Evolutionary conservation across 2,888 invertebrate genomes (phyloP), one percentile per base, ranked within the genome.

Genomic region (Syrista parreyssii): DNA sequence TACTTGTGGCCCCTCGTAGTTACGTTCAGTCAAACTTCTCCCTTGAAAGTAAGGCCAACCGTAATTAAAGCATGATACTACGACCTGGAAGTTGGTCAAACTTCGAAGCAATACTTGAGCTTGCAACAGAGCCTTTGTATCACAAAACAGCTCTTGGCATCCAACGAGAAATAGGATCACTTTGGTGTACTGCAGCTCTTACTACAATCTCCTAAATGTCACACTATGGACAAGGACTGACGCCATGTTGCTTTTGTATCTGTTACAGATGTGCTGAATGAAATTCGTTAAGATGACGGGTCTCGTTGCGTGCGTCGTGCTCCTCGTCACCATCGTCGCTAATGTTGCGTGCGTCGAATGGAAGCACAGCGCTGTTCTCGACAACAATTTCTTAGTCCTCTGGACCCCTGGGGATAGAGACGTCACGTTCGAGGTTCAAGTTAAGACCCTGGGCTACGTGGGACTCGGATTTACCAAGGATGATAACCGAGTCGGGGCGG

Each of bases 401-500:
- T 96, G 96, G 96, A 95, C 95, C 87, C 95, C 96, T 87, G 92
- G 92, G 77, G 93, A 93, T 77, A 94, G 95, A 89, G 96, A 96
- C 91, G 95, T 97, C 88, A 96, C 95, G 85, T 96, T 97, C 91
- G 95, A 96, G 91, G 93, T 97, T 89, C 96, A 96, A 92, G 97
- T 96, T 89, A 94, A 94, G 92, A 97, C 97, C 80, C 93, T 94
- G 87, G 98, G 98, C 84, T 98, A 97, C 92, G 95, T 98, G 82
- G 97, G 96, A 71, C 94, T 98, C 87, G 98, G 98, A 79, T 96
- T 98, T 91, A 97, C 97, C 84, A 94, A 94, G 78, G 95, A 95
- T 89, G 96, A 96, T 82, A 94, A 95, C 84, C 95, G 96, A 94
- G 94, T 94, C 88, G 96, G 96, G 74, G 95, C 97, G 79, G 98